phyloP scores from a whole-genome alignment of 2,113 vertebrate genomes.

The Ariopsis seemanni region DNA sequence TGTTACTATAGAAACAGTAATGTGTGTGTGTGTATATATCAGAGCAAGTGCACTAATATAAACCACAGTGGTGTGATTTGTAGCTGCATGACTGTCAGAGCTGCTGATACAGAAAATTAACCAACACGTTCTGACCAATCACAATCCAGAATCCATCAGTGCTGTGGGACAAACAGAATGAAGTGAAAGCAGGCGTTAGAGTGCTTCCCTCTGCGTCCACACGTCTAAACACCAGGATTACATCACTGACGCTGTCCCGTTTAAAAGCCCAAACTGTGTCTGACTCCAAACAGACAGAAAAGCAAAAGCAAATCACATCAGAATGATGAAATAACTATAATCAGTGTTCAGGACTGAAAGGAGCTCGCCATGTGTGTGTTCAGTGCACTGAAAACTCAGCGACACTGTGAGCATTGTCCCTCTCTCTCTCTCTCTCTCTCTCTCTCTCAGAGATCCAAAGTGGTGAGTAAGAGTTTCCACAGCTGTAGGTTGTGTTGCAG shows the following conservation, averaged over 20 bases:
- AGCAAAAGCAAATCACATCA: slow-evolving; percentile 39
- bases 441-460: slow-evolving; percentile 60
- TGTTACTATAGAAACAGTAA: too few relatives aligned
- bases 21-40: too few relatives aligned
- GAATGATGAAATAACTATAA: slow-evolving; percentile 51
- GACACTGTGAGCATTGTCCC: background rate
- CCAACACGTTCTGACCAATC: too few relatives aligned
- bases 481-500: slow-evolving; percentile 43
- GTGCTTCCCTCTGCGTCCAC: background rate
- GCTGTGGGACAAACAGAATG: background rate
- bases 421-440: slow-evolving; percentile 63
- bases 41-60: too few relatives aligned
- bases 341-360: slow-evolving; percentile 31
- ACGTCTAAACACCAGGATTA: background rate
- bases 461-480: slow-evolving; percentile 62
- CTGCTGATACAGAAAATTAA: too few relatives aligned
- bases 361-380: slow-evolving; percentile 7
- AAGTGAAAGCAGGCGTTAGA: background rate
- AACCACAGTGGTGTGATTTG: too few relatives aligned
- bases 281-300: slow-evolving; percentile 8
- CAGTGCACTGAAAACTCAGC: slow-evolving; percentile 28
- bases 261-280: slow-evolving; percentile 8
- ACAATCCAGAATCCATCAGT: too few relatives aligned
- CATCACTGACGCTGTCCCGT: background rate
- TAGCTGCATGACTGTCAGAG: too few relatives aligned